Percentiles rank a stretch among this genome's conserved stretches.
Conservation (phyloP, 2,113 vertebrate genomes). For the Camelus bactrianus region DNA sequence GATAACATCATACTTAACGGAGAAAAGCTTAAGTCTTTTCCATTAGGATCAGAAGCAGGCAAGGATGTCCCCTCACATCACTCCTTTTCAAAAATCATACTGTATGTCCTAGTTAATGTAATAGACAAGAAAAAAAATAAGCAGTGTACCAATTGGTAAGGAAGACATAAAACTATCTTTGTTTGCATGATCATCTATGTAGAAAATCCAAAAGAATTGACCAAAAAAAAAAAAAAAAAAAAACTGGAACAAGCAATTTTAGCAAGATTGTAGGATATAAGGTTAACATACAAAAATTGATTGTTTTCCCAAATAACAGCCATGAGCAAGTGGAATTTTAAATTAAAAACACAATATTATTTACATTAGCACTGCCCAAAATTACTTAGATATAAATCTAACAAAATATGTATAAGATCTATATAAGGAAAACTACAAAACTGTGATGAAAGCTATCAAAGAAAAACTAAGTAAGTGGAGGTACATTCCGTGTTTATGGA, state of each 20-base stretch:
- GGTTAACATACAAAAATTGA: neutral
- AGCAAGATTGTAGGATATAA: neutral
- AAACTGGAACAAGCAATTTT: neutral
- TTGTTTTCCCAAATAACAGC: neutral
- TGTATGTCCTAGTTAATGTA: neutral
- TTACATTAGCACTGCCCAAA: neutral
- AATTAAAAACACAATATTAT: neutral
- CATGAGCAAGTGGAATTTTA: neutral
- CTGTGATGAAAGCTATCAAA: neutral
- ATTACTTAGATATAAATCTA: neutral
- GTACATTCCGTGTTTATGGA: neutral
- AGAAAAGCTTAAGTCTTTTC: neutral
- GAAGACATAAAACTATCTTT: constrained; percentile 7
- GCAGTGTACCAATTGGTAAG: neutral
- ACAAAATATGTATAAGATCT: neutral
- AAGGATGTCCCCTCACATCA: neutral
- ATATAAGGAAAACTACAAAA: neutral
- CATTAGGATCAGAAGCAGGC: neutral
- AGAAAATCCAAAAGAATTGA: neutral
- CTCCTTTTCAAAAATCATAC: neutral
- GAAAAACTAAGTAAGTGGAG: neutral
- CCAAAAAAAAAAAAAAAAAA: neutral
- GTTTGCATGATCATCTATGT: neutral
- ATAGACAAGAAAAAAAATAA: neutral
- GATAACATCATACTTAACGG: neutral